Base-by-base conservation (phyloP, 2,888 invertebrate species). In the Morpho achilles region DNA sequence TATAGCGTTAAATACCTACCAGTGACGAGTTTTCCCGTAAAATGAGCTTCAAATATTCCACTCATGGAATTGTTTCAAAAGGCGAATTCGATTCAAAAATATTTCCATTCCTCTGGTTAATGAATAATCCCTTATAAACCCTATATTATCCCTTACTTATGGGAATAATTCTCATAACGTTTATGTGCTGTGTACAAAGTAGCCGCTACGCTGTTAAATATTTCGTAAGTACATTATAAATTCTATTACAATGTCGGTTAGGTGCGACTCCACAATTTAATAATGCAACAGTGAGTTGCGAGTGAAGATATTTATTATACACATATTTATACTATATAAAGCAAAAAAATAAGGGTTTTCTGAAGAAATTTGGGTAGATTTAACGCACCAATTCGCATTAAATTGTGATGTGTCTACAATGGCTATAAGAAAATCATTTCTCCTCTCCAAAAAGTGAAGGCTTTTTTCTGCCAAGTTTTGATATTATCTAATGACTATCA, bases 31-130 rank as follows among this genome's bases (percentile, higher is more conserved):
- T 71, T 63, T 67, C 59, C 32, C 53, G 51, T 62, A 46, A 52
- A 58, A 60, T 52, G 46, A 46, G 62, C 67, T 69, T 69, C 64
- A 70, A 68, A 73, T 74, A 68, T 74, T 74, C 66, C 66, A 71
- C 57, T 67, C 56, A 70, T 74, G 79, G 79, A 79, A 79, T 74
- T 61, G 53, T 78, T 76, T 69, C 62, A 50, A 53, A 62, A 67
- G 67, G 60, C 54, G 63, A 68, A 69, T 68, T 72, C 59, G 62
- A 67, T 64, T 61, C 59, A 67, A 56, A 69, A 77, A 76, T 71
- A 68, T 70, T 76, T 78, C 79, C 77, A 70, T 70, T 64, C 52
- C 46, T 49, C 8, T 40, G 50, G 50, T 59, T 56, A 56, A 62
- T 61, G 60, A 67, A 62, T 63, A 65, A 62, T 60, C 43, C 49